Evolutionary conservation across 2,113 vertebrate species (phyloP).

Genomic region (Brachyhypopomus gauderio): DNA sequence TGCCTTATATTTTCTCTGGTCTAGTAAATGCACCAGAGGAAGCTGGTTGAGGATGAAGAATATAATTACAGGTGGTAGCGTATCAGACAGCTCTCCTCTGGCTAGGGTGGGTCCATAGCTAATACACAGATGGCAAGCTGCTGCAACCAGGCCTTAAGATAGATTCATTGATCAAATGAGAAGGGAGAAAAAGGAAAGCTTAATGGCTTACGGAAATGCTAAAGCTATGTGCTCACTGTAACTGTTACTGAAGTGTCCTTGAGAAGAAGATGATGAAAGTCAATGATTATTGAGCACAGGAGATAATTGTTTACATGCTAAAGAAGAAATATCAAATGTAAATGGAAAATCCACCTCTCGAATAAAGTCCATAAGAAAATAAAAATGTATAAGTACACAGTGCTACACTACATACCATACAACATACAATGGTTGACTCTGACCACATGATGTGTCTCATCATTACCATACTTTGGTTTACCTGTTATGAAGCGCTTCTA

Average conservation of each 20-base stretch:
- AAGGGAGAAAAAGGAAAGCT: conserved; percentile 41
- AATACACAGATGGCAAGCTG: conserved; percentile 58
- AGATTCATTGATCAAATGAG: conserved; percentile 42
- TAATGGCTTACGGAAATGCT: conserved; percentile 41
- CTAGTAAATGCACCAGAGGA: conserved; percentile 57
- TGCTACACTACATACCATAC: background rate
- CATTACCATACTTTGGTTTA: no score
- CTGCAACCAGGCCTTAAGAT: conserved; percentile 60
- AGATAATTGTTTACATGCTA: conserved; percentile 49
- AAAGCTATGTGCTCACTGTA: conserved; percentile 22
- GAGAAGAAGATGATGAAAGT: conserved; percentile 37
- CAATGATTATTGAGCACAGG: conserved; percentile 34
- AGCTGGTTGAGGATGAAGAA: conserved; percentile 61
- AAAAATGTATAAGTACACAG: background rate
- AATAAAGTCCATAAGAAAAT: no score
- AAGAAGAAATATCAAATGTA: background rate
- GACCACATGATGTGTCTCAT: no score
- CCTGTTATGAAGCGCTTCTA: background rate
- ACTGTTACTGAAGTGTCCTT: conserved; percentile 41
- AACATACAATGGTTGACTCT: no score
- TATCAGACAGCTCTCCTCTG: conserved; percentile 56
- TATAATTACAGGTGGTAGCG: conserved; percentile 66
- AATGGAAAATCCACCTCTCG: background rate
- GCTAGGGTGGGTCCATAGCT: conserved; percentile 65
- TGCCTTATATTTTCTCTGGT: conserved; percentile 65